Base-by-base conservation (phyloP, 2,113 vertebrate genomes). In the Elephantulus edwardii region DNA sequence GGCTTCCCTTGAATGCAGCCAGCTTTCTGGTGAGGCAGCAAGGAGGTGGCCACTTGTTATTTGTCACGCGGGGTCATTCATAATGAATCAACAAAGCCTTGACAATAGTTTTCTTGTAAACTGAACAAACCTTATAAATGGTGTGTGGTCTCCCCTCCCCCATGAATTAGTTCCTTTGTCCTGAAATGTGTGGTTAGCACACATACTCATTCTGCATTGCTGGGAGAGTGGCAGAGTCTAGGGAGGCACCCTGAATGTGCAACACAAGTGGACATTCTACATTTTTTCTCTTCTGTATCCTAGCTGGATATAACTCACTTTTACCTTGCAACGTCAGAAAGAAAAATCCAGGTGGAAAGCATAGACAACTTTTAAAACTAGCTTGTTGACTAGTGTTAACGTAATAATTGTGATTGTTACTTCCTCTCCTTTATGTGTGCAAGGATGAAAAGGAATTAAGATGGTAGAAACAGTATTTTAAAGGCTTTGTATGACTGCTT, bases 51-150 rank as follows among this genome's bases (percentile, higher is more conserved):
- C 13, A 19, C 96, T 97, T 70, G 94, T 85, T 96, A 96, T 86
- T 93, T 93, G 83, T 97, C 95, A 93, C 7, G 54, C 95, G 88
- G 89, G 91, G 91, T 96, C 95, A 96, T 96, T 96, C 92, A 93
- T 62, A 96, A 13, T 92, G 96, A 96, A 97, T 97, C 97, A 97
- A 97, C 97, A 96, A 97, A 97, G 92, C 92, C 86, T 91, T 96
- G 96, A 96, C 95, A 96, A 97, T 96, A 96, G 96, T 96, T 94
- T 96, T 96, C 96, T 97, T 96, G 92, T 97, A 90, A 97, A 97
- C 95, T 92, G 97, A 95, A 90, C 92, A 80, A 94, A 96, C 19
- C 35, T 95, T 88, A 93, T 96, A 97, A 97, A 96, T 95, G 95
- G 91, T 89, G 95, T 96, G 96, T 97, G 96, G 54, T 91, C 76